Evolutionary conservation across 2,888 invertebrate genomes (phyloP).

Genomic region (Anthoptus insignis): DNA sequence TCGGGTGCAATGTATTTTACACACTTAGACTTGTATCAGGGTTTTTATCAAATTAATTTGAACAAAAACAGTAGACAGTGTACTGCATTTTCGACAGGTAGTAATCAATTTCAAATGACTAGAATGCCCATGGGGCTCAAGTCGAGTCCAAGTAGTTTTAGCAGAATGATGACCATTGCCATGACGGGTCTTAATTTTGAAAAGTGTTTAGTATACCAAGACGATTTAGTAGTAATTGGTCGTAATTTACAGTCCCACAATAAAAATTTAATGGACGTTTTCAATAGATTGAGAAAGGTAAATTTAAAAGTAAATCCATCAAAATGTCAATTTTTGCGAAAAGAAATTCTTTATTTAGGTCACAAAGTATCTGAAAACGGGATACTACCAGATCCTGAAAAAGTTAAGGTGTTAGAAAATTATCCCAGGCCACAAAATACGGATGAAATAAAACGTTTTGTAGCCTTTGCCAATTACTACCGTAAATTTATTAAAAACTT

Average conservation of each 20-base stretch:
- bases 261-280: conserved; percentile 39
- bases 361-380: conserved; percentile 37
- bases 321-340: conserved; percentile 42
- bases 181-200: conserved; percentile 24
- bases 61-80: conserved; percentile 2
- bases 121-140: conserved; percentile 26
- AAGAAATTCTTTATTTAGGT: conserved; percentile 39
- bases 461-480: conserved; percentile 15
- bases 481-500: background rate
- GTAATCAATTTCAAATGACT: conserved; percentile 22
- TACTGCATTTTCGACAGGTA: conserved; percentile 23
- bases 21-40: conserved; percentile 25
- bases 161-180: conserved; percentile 20
- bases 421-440: conserved; percentile 41
- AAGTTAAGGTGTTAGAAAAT: conserved; percentile 33
- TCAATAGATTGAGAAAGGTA: conserved; percentile 37
- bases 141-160: conserved; percentile 17
- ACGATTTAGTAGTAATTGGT: conserved; percentile 39
- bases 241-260: conserved; percentile 30
- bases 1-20: conserved; percentile 34
- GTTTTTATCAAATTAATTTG: conserved; percentile 28
- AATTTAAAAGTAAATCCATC: conserved; percentile 33
- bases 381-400: conserved; percentile 39
- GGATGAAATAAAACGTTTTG: conserved; percentile 40
- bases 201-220: conserved; percentile 25